Base-by-base conservation (phyloP, 2,797 vertebrate species). In the Rhabdophis nuchalis region DNA sequence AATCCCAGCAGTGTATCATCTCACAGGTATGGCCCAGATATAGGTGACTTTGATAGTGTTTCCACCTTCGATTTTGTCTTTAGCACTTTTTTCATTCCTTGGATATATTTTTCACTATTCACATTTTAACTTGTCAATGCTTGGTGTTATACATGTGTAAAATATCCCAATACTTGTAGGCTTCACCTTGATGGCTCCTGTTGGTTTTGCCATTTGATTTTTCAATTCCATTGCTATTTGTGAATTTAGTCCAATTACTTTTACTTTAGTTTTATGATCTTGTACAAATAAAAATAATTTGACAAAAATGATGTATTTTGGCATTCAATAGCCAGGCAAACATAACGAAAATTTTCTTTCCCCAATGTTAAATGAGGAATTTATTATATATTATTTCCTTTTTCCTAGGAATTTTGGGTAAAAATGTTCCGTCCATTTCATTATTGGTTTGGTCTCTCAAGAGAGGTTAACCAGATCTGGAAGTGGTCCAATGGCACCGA, bases 361-460 rank as follows among this genome's bases (percentile, higher is more conserved):
- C 32, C 16, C 68, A 77, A 9, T 77, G 18, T 77, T 77, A 77
- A 77, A 41, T 77, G 16, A 41, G 18, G 32, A 20, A 36, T 77
- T 77, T 77, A 77, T 36, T 77, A 9, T 41, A 41, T 36, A 20
- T 77, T 77, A 36, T 41, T 36, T 41, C 32, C 32, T 2, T 77
- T 41, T 32, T 36, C 16, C 18, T 23, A 77, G 68, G 32, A 77
- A 20, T 77, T 41, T 36, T 77, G 68, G 68, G 32, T 77, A 9
- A 2, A 4, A 1, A 0, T 20, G 36, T 41, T 41, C 32, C 0
- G 0, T 4, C 6, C 32, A 0, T 10, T 20, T 77, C 68, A 77
- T 77, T 77, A 23, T 8, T 77, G 68, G 68, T 20, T 77, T 36
- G 68, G 32, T 36, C 68, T 77, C 16, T 77, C 68, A 36, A 77